phyloP scores from a whole-genome alignment of 2,113 vertebrate species.

The Chionomys nivalis region DNA sequence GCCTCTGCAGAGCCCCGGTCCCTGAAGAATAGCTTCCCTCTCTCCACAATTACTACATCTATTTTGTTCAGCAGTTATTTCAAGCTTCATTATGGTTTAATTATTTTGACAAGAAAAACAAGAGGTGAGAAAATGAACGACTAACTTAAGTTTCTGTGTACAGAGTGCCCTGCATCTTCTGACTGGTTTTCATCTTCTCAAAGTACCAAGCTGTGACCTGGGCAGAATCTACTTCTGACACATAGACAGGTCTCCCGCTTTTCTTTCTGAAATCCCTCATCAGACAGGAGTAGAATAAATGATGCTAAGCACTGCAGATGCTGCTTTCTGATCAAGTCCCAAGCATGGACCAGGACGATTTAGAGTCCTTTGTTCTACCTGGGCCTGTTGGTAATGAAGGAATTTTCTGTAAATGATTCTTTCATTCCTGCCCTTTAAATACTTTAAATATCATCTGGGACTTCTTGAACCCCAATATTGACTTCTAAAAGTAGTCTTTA shows the following conservation, averaged over 20 bases:
- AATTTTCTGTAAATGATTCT: background rate
- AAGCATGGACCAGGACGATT: too few species aligned
- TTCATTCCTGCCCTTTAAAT: background rate
- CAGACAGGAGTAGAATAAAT: background rate
- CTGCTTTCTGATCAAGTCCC: background rate
- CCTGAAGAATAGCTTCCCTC: background rate
- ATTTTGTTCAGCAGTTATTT: background rate
- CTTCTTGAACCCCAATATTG: background rate
- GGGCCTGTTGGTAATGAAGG: fast-evolving
- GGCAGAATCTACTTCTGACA: too few species aligned
- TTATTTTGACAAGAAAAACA: background rate
- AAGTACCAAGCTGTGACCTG: background rate
- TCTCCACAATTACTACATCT: background rate
- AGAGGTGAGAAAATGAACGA: background rate
- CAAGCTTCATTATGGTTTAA: background rate
- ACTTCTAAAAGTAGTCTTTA: background rate
- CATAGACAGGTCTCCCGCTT: background rate
- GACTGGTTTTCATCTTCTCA: too few species aligned
- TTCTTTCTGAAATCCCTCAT: background rate
- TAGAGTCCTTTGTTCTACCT: background rate
- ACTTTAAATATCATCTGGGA: background rate
- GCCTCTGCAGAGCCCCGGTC: background rate
- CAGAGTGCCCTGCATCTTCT: too few species aligned
- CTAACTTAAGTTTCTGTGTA: fast-evolving
- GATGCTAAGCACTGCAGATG: background rate